phyloP scores from a whole-genome alignment of 1,140 invertebrate genomes.

The Hesperophylax magnus region DNA sequence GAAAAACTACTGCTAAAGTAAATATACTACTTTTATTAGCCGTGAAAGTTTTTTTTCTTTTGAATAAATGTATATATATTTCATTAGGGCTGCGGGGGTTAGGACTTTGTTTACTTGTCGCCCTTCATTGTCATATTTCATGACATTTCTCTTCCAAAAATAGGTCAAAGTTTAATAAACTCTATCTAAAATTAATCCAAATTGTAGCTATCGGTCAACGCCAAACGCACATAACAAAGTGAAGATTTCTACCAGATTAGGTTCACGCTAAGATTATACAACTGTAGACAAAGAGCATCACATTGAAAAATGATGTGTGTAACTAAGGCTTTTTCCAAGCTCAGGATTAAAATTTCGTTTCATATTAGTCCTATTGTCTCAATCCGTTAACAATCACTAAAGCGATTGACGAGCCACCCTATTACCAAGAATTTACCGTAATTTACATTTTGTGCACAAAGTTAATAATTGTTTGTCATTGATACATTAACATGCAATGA shows the following conservation, averaged over 20 bases:
- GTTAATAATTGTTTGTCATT: no score
- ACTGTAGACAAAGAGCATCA: no score
- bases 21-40: neutral
- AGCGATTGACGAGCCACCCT: no score
- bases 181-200: constrained; percentile 41
- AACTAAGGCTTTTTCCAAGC: no score
- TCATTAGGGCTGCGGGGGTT: neutral
- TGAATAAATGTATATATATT: neutral
- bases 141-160: neutral
- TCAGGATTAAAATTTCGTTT: no score
- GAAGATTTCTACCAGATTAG: constrained; percentile 47
- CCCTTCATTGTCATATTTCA: constrained; percentile 21
- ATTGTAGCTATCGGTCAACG: constrained; percentile 52
- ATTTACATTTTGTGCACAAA: no score
- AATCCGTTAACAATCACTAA: no score
- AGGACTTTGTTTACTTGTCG: constrained; percentile 11
- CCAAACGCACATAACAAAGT: constrained; percentile 45
- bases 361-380: no score
- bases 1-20: no score
- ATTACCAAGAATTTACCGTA: no score
- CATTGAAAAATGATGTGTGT: no score
- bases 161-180: constrained; percentile 17
- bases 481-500: no score
- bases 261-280: neutral
- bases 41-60: neutral